Evolutionary conservation across 2,888 invertebrate genomes (phyloP), one percentile per base, ranked within the genome.

Genomic region (Abrostola triplasia): DNA sequence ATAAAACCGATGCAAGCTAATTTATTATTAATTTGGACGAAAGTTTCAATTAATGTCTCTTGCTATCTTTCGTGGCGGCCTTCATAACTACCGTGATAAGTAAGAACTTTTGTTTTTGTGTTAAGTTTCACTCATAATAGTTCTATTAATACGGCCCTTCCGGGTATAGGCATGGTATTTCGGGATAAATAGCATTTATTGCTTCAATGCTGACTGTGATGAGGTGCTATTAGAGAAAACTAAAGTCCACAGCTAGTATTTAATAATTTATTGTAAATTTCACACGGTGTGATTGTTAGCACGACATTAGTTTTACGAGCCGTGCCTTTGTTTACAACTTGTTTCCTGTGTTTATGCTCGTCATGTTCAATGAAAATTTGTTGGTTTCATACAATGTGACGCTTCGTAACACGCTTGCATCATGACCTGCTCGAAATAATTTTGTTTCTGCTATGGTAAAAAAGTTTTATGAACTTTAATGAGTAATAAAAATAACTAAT

Each of bases 1-100:
- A 92, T 91, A 92, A 92, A 90, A 87, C 88, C 83, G 84, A 90
- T 84, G 90, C 91, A 92, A 93, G 92, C 93, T 90, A 91, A 91
- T 92, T 89, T 92, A 91, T 92, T 92, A 93, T 92, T 93, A 91
- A 92, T 91, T 91, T 88, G 86, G 66, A 81, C 88, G 84, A 85
- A 90, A 90, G 85, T 92, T 91, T 86, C 82, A 83, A 85, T 89
- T 87, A 81, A 86, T 86, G 85, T 85, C 82, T 81, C 76, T 80
- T 77, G 69, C 81, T 84, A 79, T 80, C 67, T 70, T 81, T 76
- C 71, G 76, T 62, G 73, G 73, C 77, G 77, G 81, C 82, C 81
- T 81, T 83, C 80, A 76, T 71, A 80, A 84, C 77, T 83, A 79
- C 81, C 77, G 82, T 88, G 81, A 79, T 82, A 87, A 88, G 86